Evolutionary conservation across 2,797 vertebrate species (phyloP), one percentile per base, ranked within the genome.

Genomic region (Aphelocoma californica): DNA sequence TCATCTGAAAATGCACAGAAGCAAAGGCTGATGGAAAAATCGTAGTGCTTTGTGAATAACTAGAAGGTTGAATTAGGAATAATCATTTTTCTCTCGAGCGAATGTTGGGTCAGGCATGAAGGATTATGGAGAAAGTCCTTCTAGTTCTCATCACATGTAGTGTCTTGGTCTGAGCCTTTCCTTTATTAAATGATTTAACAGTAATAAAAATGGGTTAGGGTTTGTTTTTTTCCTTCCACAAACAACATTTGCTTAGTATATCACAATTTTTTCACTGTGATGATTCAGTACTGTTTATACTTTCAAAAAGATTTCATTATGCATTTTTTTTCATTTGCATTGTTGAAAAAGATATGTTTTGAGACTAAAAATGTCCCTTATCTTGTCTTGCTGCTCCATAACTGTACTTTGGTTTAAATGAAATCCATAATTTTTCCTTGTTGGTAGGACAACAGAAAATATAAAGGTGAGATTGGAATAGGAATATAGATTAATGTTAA

Each of bases 31-130:
- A 5, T 45, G 70, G 85, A 32, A 26, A 69, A 69, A 24, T 4
- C 7, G 0, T 16, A 7, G 15, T 82, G 29, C 28, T 50, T 6
- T 34, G 17, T 18, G 57, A 29, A 23, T 29, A 18, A 81, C 28
- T 1, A 15, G n/a, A 3, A 21, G 21, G 10, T 11, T 62, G 58
- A 60, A 18, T 64, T 18, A 42, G 79, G 54, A 87, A 29, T 56
- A 26, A 28, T 10, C 1, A 5, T 28, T 51, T 78, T 62, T 58
- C 34, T 51, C 36, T 75, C 0, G 0, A 36, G 14, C 0, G 0
- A 28, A 1, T 7, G 42, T 38, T 51, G 66, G 77, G 64, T 54
- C 51, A 61, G 51, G 38, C 9, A 1, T 26, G 81, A 67, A 32
- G 70, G 54, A 31, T 26, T 14, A 14, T n/a, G 82, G 71, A 61